Evolutionary conservation across 2,888 invertebrate genomes (phyloP).

Genomic region (Lasius platythorax): DNA sequence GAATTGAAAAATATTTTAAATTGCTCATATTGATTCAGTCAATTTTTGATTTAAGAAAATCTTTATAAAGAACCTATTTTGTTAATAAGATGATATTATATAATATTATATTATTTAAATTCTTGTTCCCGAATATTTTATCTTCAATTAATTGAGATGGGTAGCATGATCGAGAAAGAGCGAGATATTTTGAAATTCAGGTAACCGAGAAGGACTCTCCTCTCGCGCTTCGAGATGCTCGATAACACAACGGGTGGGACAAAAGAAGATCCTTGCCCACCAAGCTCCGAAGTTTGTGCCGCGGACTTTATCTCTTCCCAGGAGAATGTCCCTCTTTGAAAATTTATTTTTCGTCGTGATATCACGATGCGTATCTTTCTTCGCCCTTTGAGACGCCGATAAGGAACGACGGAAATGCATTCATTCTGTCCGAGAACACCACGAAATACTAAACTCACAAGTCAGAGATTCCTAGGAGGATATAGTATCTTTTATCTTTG

Average conservation of each 20-base stretch:
- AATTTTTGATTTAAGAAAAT: neutral
- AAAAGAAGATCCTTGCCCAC: conserved; percentile 21
- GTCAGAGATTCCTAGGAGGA: neutral
- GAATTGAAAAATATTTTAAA: neutral
- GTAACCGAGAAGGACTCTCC: conserved; percentile 27
- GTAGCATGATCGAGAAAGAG: conserved; percentile 12
- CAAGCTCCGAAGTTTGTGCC: neutral
- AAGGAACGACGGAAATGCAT: neutral
- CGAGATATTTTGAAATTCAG: conserved; percentile 39
- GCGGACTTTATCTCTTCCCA: conserved; percentile 55
- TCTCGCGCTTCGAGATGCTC: conserved; percentile 52
- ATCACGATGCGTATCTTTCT: conserved; percentile 54
- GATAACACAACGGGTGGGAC: conserved; percentile 54
- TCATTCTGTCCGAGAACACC: neutral
- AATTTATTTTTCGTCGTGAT: conserved; percentile 63
- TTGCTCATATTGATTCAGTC: neutral
- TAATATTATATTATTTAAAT: conserved; percentile 29
- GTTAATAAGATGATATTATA: neutral
- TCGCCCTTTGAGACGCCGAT: conserved; percentile 11
- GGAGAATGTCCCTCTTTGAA: conserved; percentile 48
- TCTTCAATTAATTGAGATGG: neutral
- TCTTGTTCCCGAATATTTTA: conserved; percentile 4
- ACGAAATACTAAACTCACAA: neutral
- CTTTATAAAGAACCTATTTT: neutral
- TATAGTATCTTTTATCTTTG: neutral